Evolutionary conservation across 2,113 vertebrate species (phyloP).

Genomic region (Peromyscus leucopus): DNA sequence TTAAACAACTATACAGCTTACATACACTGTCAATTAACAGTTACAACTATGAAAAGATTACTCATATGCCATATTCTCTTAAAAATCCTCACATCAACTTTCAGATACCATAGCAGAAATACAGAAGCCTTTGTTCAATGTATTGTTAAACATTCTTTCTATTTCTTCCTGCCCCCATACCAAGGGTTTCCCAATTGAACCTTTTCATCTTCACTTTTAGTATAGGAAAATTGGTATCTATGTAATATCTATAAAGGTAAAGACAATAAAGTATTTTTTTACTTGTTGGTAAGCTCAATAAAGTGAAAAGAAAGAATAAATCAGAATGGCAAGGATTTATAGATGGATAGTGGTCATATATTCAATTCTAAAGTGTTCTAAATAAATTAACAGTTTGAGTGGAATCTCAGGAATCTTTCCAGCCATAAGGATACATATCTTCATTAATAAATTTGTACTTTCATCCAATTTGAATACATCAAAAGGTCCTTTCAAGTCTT

Average conservation of each 20-base stretch:
- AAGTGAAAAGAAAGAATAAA: conserved; percentile 90
- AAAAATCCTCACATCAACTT: not conserved
- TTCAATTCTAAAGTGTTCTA: conserved; percentile 84
- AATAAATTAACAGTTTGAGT: not conserved
- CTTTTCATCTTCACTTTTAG: not conserved
- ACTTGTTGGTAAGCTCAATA: conserved; percentile 85
- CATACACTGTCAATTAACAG: not conserved
- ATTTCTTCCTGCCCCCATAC: too few species aligned
- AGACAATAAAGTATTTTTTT: conserved; percentile 87
- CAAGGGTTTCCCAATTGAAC: not conserved
- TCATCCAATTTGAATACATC: conserved; percentile 84
- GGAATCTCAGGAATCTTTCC: conserved; percentile 87
- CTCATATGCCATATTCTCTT: not conserved
- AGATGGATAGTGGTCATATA: conserved; percentile 87
- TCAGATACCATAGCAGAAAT: not conserved
- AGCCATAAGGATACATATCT: conserved; percentile 85
- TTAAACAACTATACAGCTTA: not conserved
- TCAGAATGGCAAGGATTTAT: conserved; percentile 88
- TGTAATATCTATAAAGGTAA: conserved; percentile 89
- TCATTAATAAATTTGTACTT: conserved; percentile 84
- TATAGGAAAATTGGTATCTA: conserved; percentile 84
- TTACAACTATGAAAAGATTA: not conserved
- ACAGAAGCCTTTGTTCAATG: not conserved
- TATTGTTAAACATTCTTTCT: not conserved
- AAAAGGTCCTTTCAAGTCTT: conserved; percentile 88